Conservation (phyloP, 2,113 vertebrate genomes). For the Corynorhinus townsendii region DNA sequence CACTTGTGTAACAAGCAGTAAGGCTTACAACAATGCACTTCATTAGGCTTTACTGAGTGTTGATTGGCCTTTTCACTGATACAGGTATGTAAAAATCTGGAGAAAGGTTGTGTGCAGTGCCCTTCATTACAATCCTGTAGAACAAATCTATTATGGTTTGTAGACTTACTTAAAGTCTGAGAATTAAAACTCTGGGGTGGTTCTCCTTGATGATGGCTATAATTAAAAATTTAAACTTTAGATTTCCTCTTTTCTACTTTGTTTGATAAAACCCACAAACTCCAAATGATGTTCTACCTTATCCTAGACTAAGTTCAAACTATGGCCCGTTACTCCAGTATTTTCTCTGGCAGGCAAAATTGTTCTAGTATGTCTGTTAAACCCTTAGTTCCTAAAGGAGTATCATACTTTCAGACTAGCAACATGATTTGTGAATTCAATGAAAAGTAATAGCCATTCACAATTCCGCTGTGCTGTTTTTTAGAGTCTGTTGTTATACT, state of each 20-base stretch:
- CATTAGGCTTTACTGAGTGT: background rate
- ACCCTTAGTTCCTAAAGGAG: background rate
- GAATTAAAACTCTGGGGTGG: background rate
- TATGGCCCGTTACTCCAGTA: background rate
- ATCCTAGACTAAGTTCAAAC: background rate
- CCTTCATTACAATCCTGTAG: background rate
- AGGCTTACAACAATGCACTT: background rate
- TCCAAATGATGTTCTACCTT: background rate
- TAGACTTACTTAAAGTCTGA: background rate
- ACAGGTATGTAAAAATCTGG: background rate
- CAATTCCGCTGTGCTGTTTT: background rate
- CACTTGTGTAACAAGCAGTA: background rate
- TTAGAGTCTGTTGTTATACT: background rate
- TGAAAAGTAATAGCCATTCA: background rate
- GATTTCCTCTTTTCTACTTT: background rate
- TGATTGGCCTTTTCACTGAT: background rate
- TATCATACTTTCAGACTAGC: background rate
- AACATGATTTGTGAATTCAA: constrained; percentile 8
- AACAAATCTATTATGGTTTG: background rate
- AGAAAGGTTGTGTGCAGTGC: background rate
- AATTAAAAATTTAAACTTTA: background rate
- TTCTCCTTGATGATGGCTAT: background rate
- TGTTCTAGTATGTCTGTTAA: background rate
- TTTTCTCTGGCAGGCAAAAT: background rate
- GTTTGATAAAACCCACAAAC: background rate